Percentiles rank a stretch among this genome's conserved stretches.
phyloP scores from a whole-genome alignment of 2,113 vertebrate genomes.

The Platysternon megacephalum region DNA sequence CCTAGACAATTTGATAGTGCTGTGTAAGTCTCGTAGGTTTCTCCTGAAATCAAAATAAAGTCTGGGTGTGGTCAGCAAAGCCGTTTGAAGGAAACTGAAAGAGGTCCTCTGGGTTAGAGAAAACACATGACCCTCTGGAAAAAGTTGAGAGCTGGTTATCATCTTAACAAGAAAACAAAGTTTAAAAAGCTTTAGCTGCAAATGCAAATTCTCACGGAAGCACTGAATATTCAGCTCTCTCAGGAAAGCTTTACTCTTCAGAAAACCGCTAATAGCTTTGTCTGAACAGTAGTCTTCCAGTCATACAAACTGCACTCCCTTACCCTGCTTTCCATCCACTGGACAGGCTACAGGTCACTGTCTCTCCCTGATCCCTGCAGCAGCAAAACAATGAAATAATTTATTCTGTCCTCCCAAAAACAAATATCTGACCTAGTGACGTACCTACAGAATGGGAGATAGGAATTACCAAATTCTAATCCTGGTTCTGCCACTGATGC shows the following conservation, averaged over 20 bases:
- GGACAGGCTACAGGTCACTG: neutral
- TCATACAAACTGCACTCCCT: neutral
- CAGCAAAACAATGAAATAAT: neutral
- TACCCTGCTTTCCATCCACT: neutral
- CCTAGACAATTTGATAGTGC: neutral
- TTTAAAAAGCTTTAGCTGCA: neutral
- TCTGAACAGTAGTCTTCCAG: neutral
- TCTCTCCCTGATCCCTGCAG: neutral
- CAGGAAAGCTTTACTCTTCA: neutral
- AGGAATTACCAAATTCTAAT: neutral
- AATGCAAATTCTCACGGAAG: accelerated
- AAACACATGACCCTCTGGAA: neutral
- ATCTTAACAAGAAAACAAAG: neutral
- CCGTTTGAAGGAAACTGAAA: neutral
- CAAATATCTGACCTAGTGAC: neutral
- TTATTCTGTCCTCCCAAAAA: neutral
- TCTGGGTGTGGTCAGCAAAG: neutral
- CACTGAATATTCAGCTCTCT: neutral
- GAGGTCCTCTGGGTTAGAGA: neutral
- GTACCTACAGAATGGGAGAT: neutral
- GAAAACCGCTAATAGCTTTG: accelerated
- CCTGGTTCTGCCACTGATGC: neutral
- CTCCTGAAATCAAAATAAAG: neutral
- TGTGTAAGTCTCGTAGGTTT: neutral
- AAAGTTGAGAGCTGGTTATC: neutral